Conservation (phyloP, 2,797 vertebrate genomes). For the Ctenosaura bakeri region DNA sequence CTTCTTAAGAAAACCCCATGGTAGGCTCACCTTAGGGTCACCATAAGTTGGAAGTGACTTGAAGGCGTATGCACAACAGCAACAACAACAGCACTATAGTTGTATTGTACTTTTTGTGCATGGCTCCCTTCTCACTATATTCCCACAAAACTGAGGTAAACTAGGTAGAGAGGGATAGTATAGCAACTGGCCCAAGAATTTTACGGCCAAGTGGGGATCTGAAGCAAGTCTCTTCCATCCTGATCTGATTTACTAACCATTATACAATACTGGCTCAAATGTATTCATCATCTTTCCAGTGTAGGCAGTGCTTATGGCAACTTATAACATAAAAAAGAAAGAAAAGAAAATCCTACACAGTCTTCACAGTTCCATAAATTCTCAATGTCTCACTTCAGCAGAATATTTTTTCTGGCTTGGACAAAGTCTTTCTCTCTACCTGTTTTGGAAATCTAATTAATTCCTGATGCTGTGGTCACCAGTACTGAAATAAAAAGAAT, state of each 20-base stretch:
- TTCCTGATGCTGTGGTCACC: neutral
- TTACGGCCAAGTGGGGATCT: neutral
- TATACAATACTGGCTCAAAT: neutral
- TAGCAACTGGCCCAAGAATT: neutral
- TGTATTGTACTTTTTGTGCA: neutral
- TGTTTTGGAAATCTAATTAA: neutral
- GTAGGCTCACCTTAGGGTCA: too few species aligned
- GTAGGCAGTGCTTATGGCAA: too few species aligned
- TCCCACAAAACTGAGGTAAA: neutral
- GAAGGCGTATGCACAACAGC: too few species aligned
- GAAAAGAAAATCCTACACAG: neutral
- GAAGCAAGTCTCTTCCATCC: neutral
- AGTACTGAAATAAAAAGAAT: neutral
- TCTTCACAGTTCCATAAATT: neutral
- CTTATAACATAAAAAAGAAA: neutral
- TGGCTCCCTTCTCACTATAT: neutral
- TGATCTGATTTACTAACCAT: neutral
- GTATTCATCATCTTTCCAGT: neutral
- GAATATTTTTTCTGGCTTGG: neutral
- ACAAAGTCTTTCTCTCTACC: conserved; percentile 3
- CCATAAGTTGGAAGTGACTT: too few species aligned
- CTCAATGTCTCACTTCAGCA: neutral
- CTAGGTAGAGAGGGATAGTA: neutral
- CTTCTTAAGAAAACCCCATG: too few species aligned
- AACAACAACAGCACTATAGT: neutral